Conservation (phyloP, 2,888 invertebrate species). For the Hylaea fasciaria region DNA sequence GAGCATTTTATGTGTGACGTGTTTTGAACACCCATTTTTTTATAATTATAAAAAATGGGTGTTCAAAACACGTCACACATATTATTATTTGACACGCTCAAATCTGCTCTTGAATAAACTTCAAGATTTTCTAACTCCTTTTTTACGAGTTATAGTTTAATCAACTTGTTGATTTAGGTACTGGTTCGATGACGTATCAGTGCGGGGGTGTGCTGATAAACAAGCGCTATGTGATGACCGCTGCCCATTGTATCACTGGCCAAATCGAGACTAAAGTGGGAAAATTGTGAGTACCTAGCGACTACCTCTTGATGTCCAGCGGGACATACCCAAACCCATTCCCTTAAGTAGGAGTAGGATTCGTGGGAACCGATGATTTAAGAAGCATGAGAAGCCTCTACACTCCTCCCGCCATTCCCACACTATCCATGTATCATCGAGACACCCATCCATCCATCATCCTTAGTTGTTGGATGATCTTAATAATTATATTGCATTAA, state of each 20-base stretch:
- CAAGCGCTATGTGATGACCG: conserved; percentile 84
- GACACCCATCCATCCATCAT: too few relatives aligned
- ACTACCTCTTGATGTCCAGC: neutral
- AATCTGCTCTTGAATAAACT: neutral
- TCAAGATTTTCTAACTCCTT: neutral
- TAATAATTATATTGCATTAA: too few relatives aligned
- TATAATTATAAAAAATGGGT: too few relatives aligned
- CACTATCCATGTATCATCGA: too few relatives aligned
- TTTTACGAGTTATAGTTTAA: conserved; percentile 4
- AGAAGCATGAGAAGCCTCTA: too few relatives aligned
- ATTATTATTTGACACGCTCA: conserved; percentile 5
- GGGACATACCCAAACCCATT: neutral
- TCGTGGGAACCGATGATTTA: too few relatives aligned
- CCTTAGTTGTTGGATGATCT: too few relatives aligned
- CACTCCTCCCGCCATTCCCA: too few relatives aligned
- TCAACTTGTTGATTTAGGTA: conserved; percentile 44
- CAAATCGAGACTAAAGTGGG: conserved; percentile 76
- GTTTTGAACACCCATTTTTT: too few relatives aligned
- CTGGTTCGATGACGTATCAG: conserved; percentile 74
- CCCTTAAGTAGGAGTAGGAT: too few relatives aligned
- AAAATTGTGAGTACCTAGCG: conserved; percentile 78
- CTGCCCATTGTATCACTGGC: conserved; percentile 86
- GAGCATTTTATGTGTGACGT: too few relatives aligned
- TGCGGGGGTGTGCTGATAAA: conserved; percentile 87
- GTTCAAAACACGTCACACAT: conserved; percentile 6